Conservation (phyloP, 2,113 vertebrate species). For the Malaclemys terrapin region DNA sequence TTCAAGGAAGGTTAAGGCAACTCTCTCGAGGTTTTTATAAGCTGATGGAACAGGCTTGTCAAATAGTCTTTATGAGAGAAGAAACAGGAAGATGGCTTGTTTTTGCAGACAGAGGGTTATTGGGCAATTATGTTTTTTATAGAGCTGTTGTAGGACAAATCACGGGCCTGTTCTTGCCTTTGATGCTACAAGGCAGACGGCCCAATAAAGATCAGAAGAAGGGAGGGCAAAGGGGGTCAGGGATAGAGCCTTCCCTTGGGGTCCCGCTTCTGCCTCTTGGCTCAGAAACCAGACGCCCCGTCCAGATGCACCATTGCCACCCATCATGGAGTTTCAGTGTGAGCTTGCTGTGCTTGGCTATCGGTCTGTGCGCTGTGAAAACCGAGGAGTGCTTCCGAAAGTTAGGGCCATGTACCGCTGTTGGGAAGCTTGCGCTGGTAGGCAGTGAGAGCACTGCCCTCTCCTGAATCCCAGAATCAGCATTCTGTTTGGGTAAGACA, state of each 20-base stretch:
- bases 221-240: slow-evolving; percentile 81
- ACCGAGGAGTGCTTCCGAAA: background rate
- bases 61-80: slow-evolving; percentile 83
- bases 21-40: slow-evolving; percentile 79
- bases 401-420: background rate
- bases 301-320: slow-evolving; percentile 41
- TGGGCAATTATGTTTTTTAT: slow-evolving; percentile 86
- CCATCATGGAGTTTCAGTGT: background rate
- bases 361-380: background rate
- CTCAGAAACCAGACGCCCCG: slow-evolving; percentile 69
- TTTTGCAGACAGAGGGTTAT: slow-evolving; percentile 84
- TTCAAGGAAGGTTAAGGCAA: slow-evolving; percentile 53
- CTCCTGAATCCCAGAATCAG: background rate
- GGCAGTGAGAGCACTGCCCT: background rate
- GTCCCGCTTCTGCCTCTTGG: slow-evolving; percentile 74
- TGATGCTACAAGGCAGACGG: slow-evolving; percentile 81
- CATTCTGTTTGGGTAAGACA: background rate
- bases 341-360: slow-evolving; percentile 11
- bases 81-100: slow-evolving; percentile 85
- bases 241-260: slow-evolving; percentile 74
- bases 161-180: slow-evolving; percentile 80
- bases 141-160: slow-evolving; percentile 84
- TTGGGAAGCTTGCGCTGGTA: background rate
- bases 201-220: slow-evolving; percentile 86
- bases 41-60: slow-evolving; percentile 82